These are phyloP conservation scores for Diadromus collaris DNA, from an alignment of 2,888 invertebrate genomes.

Conservation along the genomic window DNA sequence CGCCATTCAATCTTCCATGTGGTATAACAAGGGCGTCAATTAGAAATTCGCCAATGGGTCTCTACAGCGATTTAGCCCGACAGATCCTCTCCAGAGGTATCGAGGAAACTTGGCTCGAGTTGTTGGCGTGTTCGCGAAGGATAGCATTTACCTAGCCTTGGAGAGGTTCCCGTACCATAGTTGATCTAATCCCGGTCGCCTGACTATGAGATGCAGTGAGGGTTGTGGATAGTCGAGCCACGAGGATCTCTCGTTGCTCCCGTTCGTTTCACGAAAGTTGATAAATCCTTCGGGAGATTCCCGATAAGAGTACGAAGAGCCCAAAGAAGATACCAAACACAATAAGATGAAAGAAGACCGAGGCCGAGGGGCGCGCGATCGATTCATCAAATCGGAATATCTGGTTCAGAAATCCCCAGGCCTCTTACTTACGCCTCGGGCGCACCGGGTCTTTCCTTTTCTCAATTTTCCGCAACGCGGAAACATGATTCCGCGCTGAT, in stretches of 20 bases:
- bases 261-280: constrained; percentile 33
- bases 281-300: constrained; percentile 40
- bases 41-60: constrained; percentile 21
- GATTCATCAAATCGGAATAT: constrained; percentile 49
- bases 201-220: constrained; percentile 16
- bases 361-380: constrained; percentile 11
- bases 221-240: neutral
- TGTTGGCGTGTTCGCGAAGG: constrained; percentile 14
- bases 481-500: constrained; percentile 28
- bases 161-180: constrained; percentile 4
- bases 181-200: constrained; percentile 32
- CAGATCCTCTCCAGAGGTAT: constrained; percentile 38
- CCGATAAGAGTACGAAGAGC: neutral
- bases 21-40: neutral
- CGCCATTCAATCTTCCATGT: neutral
- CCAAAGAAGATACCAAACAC: neutral
- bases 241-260: neutral
- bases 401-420: constrained; percentile 20
- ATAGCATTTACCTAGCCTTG: neutral
- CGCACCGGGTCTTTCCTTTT: constrained; percentile 7
- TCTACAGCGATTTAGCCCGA: constrained; percentile 22
- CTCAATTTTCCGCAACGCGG: constrained; percentile 4
- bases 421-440: constrained; percentile 2
- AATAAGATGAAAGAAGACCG: neutral
- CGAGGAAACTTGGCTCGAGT: constrained; percentile 2